Evolutionary conservation across 2,797 vertebrate genomes (phyloP).

Genomic region (Hippocampus kuda): DNA sequence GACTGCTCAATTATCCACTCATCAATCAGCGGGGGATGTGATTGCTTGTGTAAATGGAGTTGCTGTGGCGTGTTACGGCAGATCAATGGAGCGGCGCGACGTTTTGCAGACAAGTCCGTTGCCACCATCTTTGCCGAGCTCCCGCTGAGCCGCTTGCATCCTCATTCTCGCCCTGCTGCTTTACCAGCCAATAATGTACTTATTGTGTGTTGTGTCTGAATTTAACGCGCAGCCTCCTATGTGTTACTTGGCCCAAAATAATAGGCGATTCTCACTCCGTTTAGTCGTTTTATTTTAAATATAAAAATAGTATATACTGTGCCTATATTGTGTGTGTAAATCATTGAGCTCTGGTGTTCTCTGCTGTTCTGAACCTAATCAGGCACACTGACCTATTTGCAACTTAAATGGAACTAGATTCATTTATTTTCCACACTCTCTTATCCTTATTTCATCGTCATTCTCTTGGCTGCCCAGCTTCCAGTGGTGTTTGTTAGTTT

Average conservation of each 20-base stretch:
- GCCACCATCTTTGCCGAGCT: slow-evolving; percentile 39
- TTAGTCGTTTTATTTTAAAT: background rate
- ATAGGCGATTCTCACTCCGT: background rate
- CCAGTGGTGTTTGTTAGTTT: too few relatives aligned
- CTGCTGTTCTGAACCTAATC: too few relatives aligned
- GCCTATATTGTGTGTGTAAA: too few relatives aligned
- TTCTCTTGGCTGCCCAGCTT: too few relatives aligned
- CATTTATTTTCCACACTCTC: background rate
- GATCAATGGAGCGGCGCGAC: slow-evolving; percentile 63
- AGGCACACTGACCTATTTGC: too few relatives aligned
- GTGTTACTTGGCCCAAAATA: background rate
- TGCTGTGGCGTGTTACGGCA: slow-evolving; percentile 50
- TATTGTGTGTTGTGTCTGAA: background rate
- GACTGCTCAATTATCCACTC: slow-evolving; percentile 68
- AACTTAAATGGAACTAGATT: too few relatives aligned
- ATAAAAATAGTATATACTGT: too few relatives aligned
- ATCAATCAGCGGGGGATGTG: slow-evolving; percentile 64
- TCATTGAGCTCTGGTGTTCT: too few relatives aligned
- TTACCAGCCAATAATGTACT: background rate
- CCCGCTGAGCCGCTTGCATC: slow-evolving; percentile 33
- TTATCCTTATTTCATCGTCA: background rate
- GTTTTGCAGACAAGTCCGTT: slow-evolving; percentile 43
- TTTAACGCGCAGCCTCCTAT: background rate
- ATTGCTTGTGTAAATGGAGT: slow-evolving; percentile 62
- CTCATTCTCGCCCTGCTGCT: slow-evolving; percentile 15